Evolutionary conservation across 1,140 invertebrate genomes (phyloP).

Genomic region (Diprion similis): DNA sequence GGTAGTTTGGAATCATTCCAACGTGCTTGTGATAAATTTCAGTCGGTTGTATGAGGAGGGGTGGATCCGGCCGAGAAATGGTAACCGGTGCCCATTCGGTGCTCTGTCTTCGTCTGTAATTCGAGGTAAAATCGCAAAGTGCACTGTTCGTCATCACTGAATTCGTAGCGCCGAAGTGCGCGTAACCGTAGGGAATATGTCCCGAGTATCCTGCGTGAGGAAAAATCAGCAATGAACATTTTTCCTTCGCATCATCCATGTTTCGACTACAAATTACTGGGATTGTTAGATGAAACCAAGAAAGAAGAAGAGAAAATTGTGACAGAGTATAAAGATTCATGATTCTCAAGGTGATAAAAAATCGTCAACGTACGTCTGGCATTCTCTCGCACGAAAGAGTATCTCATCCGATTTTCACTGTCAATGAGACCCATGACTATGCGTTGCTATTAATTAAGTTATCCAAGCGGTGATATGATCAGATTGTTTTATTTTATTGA

Average conservation of each 20-base stretch:
- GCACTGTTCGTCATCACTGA: conserved; percentile 69
- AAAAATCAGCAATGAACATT: background rate
- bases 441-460: background rate
- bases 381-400: conserved; percentile 35
- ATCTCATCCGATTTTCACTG: conserved; percentile 34
- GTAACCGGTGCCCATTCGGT: conserved; percentile 74
- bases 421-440: conserved; percentile 31
- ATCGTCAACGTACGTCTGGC: conserved; percentile 29
- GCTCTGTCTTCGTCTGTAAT: conserved; percentile 70
- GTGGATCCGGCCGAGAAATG: conserved; percentile 60
- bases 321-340: conserved; percentile 8
- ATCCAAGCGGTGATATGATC: too few relatives aligned
- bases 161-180: conserved; percentile 68
- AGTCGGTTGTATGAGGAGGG: conserved; percentile 56
- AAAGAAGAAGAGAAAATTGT: background rate
- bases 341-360: background rate
- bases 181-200: conserved; percentile 71
- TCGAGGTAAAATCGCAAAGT: conserved; percentile 73
- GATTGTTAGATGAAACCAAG: background rate
- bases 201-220: conserved; percentile 67
- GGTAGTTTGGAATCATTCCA: conserved; percentile 76
- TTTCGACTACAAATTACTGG: background rate
- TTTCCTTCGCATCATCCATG: background rate
- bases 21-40: conserved; percentile 74
- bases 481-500: too few relatives aligned